phyloP scores from a whole-genome alignment of 2,113 vertebrate genomes.

The Pseudorectes ferrugineus region DNA sequence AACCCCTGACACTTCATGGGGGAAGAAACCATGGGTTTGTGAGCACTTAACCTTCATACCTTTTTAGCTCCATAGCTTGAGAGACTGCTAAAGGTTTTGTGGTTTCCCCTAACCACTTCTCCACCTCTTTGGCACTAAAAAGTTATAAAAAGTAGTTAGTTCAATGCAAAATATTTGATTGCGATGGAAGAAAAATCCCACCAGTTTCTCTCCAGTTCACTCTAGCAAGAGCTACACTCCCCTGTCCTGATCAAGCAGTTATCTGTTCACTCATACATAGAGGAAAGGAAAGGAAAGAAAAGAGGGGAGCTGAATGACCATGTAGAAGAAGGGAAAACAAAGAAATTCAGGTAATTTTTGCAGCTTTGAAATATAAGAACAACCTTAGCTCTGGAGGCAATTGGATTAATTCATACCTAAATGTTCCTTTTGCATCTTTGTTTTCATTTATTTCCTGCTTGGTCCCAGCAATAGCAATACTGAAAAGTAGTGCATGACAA shows the following conservation, averaged over 20 bases:
- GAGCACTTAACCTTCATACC: neutral
- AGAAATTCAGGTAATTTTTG: neutral
- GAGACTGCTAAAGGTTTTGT: neutral
- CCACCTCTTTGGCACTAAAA: neutral
- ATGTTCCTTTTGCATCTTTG: neutral
- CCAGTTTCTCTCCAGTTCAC: neutral
- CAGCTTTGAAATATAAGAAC: neutral
- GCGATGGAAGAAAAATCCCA: neutral
- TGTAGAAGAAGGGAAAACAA: neutral
- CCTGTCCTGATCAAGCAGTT: neutral
- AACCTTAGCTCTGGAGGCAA: neutral
- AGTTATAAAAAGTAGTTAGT: neutral
- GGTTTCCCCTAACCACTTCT: neutral
- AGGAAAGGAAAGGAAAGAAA: neutral
- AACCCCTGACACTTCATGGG: neutral
- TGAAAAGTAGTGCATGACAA: neutral
- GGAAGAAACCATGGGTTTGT: neutral
- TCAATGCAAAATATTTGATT: neutral
- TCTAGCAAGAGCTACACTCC: neutral
- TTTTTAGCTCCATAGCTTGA: neutral
- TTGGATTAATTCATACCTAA: neutral
- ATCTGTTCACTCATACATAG: neutral
- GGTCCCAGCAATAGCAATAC: neutral
- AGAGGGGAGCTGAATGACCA: neutral
- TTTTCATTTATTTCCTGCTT: constrained; percentile 14